Base-by-base conservation (phyloP, 2,888 invertebrate genomes). In the Trachelus iudaicus region DNA sequence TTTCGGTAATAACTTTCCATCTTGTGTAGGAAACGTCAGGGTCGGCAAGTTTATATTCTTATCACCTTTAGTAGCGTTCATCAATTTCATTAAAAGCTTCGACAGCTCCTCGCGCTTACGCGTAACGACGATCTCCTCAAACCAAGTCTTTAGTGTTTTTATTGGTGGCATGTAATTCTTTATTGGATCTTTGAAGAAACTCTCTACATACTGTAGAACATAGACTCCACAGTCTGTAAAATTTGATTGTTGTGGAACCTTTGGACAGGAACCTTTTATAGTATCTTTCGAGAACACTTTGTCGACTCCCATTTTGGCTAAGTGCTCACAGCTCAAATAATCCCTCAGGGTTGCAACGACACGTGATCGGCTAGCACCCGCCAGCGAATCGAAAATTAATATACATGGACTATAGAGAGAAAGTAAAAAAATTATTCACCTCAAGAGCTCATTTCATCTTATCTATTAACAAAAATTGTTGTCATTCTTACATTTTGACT, bases 201-300 rank as follows among this genome's bases (percentile, higher is more conserved):
- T 96, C 92, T 99, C 99, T 9, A 98, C 98, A 93, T 98, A 99
- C 91, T 99, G 98, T 77, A 99, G 93, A 79, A 99, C 93, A 92
- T 97, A 99, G 23, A 99, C 93, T 0, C 99, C 99, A 92, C 99
- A 99, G 91, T 99, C 99, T 69, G 97, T 97, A 90, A 96, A 98
- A 93, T 99, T 99, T 83, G 96, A 97, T 92, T 99, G 99, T 90
- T 99, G 98, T n/a, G 99, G 99, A 82, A 98, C 97, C 92, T 96
- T 97, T 0, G 97, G 97, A 87, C 95, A 95, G 83, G 95, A 95
- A 9, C 98, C 98, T 88, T 96, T 96, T 86, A 98, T 96, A 73
- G 95, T 96, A 85, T 96, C 95, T 90, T 96, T 97, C 83, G 95
- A 95, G 90, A 97, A 98, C 75, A 94, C 91, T 88, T 95, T 94